These are phyloP conservation scores for Grallaria varia DNA, from an alignment of 2,113 vertebrate species.

Conservation along the genomic window DNA sequence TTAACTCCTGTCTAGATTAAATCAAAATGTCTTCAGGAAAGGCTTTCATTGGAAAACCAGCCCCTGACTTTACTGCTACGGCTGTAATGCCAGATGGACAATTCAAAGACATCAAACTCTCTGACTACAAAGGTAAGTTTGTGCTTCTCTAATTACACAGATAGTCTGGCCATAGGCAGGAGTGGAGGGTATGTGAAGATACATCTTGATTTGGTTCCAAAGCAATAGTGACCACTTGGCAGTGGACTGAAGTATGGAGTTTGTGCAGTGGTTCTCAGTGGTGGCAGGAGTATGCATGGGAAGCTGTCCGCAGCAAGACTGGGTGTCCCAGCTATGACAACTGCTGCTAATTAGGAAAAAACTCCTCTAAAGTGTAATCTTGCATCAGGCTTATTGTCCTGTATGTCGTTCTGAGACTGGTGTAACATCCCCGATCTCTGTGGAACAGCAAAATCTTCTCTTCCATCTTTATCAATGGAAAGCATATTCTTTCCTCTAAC, in stretches of 20 bases:
- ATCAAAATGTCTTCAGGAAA: conserved; percentile 91
- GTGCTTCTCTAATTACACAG: neutral
- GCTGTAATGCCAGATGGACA: conserved; percentile 95
- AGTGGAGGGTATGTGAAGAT: neutral
- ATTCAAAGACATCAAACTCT: conserved; percentile 89
- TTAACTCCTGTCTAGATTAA: conserved; percentile 26
- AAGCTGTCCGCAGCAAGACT: neutral
- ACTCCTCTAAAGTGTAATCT: neutral
- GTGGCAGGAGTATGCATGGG: neutral
- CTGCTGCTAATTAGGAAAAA: neutral
- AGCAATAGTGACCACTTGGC: neutral
- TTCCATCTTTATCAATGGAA: neutral
- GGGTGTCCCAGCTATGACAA: neutral
- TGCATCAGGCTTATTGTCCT: neutral
- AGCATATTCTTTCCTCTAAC: neutral
- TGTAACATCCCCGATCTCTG: neutral
- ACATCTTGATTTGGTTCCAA: neutral
- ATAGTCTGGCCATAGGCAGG: neutral
- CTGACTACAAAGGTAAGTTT: conserved; percentile 88
- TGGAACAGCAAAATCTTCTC: neutral
- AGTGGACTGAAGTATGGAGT: neutral
- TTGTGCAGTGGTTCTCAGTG: neutral
- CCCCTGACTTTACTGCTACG: conserved; percentile 91
- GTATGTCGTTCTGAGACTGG: neutral
- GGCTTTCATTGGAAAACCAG: conserved; percentile 90